Evolutionary conservation across 2,888 invertebrate genomes (phyloP).

Genomic region (Artemia sinica): DNA sequence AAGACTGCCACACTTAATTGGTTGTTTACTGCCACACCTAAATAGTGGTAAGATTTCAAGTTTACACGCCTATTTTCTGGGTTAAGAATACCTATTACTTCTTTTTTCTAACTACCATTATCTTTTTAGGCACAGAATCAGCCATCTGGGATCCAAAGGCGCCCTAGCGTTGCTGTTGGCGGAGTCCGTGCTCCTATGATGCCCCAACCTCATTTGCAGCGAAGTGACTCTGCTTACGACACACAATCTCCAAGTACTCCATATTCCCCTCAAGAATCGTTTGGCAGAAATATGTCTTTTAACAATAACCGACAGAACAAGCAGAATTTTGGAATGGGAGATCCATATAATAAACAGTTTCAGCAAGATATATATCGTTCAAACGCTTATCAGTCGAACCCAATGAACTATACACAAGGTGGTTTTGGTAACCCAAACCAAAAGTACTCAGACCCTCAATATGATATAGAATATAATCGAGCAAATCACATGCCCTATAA

Average conservation of each 20-base stretch:
- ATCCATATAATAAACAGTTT: neutral
- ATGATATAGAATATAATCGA: neutral
- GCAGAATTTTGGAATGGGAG: neutral
- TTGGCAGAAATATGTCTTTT: conserved; percentile 1
- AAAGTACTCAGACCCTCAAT: conserved; percentile 2
- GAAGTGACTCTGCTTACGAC: conserved; percentile 7
- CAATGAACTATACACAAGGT: neutral
- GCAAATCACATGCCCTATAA: conserved; percentile 1
- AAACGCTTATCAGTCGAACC: neutral
- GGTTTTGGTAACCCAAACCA: conserved; percentile 14
- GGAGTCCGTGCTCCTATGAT: conserved; percentile 25
- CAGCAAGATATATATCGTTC: neutral
- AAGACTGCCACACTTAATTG: too few relatives aligned
- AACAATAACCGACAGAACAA: neutral
- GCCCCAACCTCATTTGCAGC: neutral
- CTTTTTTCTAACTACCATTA: neutral
- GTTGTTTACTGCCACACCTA: too few relatives aligned
- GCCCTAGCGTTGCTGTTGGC: conserved; percentile 21
- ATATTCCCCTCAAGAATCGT: conserved; percentile 1
- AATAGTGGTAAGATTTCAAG: too few relatives aligned
- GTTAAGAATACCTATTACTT: too few relatives aligned
- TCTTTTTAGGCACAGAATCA: neutral
- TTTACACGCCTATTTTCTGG: too few relatives aligned
- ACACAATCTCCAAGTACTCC: conserved; percentile 11
- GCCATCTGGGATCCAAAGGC: conserved; percentile 12